These are phyloP conservation scores for Homarus americanus DNA, from an alignment of 1,140 invertebrate genomes.

Conservation along the genomic window DNA sequence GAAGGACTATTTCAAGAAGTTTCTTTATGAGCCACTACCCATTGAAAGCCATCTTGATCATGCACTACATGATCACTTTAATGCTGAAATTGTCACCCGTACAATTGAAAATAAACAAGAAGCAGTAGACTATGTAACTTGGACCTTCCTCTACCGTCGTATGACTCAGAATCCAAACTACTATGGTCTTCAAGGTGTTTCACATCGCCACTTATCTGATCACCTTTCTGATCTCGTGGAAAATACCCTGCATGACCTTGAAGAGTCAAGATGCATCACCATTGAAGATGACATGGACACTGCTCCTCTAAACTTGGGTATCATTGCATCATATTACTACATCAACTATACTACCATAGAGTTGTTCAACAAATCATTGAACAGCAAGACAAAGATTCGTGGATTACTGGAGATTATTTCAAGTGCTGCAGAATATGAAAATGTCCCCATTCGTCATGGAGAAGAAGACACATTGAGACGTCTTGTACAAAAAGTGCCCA, in stretches of 20 bases:
- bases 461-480: conserved; percentile 94
- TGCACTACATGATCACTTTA: conserved; percentile 98
- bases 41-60: conserved; percentile 95
- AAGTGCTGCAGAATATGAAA: conserved; percentile 97
- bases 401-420: conserved; percentile 98
- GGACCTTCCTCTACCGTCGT: conserved; percentile 98
- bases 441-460: conserved; percentile 94
- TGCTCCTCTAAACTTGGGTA: conserved; percentile 96
- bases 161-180: conserved; percentile 99
- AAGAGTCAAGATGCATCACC: conserved; percentile 98
- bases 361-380: conserved; percentile 97
- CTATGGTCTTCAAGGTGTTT: conserved; percentile 98
- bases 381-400: conserved; percentile 97
- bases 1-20: conserved; percentile 99
- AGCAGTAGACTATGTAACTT: conserved; percentile 99
- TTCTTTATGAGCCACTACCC: conserved; percentile 97
- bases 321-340: conserved; percentile 99
- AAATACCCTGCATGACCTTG: conserved; percentile 95
- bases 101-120: conserved; percentile 99
- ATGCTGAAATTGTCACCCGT: conserved; percentile 99
- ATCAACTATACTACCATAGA: conserved; percentile 99
- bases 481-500: conserved; percentile 87
- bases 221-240: conserved; percentile 99
- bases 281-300: conserved; percentile 99
- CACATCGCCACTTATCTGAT: conserved; percentile 97